These are phyloP conservation scores for Campylomormyrus tamandua DNA, from an alignment of 2,113 vertebrate genomes.

Conservation along the genomic window DNA sequence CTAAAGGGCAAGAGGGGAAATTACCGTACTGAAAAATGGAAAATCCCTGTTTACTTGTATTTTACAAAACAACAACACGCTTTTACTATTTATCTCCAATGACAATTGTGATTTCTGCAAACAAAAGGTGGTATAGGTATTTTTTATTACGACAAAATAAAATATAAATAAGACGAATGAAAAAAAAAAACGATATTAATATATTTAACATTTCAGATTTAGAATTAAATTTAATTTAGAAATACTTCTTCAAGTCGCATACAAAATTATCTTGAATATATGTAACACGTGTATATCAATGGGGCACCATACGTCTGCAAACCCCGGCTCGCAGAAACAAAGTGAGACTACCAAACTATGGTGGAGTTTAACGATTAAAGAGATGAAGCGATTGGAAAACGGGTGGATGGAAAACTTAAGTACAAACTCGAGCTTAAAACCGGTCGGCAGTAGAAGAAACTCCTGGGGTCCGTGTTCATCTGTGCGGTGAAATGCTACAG, in stretches of 20 bases:
- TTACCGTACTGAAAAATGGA: constrained; percentile 30
- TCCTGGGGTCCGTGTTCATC: not conserved
- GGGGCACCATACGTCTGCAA: not conserved
- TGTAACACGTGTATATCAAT: not conserved
- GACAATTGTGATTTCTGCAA: not conserved
- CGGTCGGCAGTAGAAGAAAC: not conserved
- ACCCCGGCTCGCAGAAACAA: not conserved
- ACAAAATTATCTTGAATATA: not conserved
- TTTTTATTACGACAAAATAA: not conserved
- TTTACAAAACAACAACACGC: not conserved
- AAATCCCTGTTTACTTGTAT: constrained; percentile 34
- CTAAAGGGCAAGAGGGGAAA: constrained; percentile 27
- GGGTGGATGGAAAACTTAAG: not conserved
- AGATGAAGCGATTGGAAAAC: not conserved
- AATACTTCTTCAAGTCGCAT: not conserved
- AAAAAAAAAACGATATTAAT: not conserved
- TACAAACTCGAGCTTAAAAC: not conserved
- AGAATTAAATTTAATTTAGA: not conserved
- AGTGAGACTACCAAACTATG: not conserved
- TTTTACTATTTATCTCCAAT: not conserved
- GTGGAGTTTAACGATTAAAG: not conserved
- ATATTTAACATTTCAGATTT: not conserved
- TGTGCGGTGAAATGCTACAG: not conserved
- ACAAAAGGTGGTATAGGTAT: not conserved
- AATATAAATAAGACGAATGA: not conserved